phyloP scores from a whole-genome alignment of 2,888 invertebrate species.

The Synanthedon vespiformis region DNA sequence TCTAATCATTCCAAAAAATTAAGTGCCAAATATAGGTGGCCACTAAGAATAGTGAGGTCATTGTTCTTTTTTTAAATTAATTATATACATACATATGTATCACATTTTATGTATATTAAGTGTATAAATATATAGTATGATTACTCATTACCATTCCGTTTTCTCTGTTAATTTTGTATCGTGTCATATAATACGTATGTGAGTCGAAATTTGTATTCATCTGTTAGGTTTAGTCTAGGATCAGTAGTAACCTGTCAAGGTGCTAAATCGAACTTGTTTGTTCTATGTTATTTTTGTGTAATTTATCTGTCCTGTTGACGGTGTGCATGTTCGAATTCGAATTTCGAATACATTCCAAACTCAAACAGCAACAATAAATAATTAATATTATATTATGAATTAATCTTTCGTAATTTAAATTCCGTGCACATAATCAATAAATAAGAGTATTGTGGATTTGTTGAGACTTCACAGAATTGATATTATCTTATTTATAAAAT shows the following conservation, averaged over 20 bases:
- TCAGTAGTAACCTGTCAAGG: conserved; percentile 52
- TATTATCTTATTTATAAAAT: conserved; percentile 67
- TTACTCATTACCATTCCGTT: conserved; percentile 23
- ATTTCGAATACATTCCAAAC: too few species aligned
- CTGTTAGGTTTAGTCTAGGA: conserved; percentile 20
- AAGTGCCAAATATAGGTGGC: conserved; percentile 62
- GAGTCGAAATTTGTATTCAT: not conserved
- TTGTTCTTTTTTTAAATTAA: conserved; percentile 22
- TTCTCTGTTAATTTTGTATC: conserved; percentile 39
- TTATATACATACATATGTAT: not conserved
- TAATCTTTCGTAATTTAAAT: not conserved
- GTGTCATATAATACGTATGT: conserved; percentile 10
- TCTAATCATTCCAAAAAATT: conserved; percentile 51
- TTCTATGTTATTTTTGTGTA: conserved; percentile 1
- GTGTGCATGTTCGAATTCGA: conserved; percentile 14
- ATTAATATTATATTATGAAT: not conserved
- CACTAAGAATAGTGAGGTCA: conserved; percentile 30
- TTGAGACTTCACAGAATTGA: conserved; percentile 64
- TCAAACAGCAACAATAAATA: too few species aligned
- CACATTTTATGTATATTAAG: conserved; percentile 9
- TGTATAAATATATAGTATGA: conserved; percentile 6
- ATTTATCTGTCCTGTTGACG: conserved; percentile 28
- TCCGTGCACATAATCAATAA: conserved; percentile 21
- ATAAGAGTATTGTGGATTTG: conserved; percentile 29
- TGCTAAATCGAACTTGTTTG: conserved; percentile 49